Evolutionary conservation across 2,113 vertebrate species (phyloP), one percentile per base, ranked within the genome.

Genomic region (Oriolus oriolus): DNA sequence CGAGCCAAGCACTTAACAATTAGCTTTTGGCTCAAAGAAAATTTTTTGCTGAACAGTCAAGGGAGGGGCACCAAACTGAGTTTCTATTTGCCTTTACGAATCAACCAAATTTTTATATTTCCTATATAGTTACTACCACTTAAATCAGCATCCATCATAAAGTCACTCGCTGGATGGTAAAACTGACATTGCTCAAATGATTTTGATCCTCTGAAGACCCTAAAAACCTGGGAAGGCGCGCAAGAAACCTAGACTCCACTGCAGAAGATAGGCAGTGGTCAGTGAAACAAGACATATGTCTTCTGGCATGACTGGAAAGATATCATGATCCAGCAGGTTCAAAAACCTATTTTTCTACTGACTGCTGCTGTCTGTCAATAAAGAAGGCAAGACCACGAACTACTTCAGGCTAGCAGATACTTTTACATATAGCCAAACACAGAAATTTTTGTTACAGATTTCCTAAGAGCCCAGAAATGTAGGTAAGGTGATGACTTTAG

Each of bases 271-370:
- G 23, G 42, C 42, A 84, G 35, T 31, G 42, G 53, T 56, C 57
- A 82, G 74, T 23, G 31, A 91, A 94, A 79, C 27, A 9, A 87
- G 44, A 60, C 22, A 74, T 8, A 6, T 4, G 5, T 61, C 63
- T 69, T 68, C 84, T 47, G 45, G 39, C 45, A 70, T 42, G 33
- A 93, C 79, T 88, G 56, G 88, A 52, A 97, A 92, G 53, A 76
- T 45, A 84, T 61, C 95, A 96, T 97, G 97, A 98, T 98, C 97
- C 97, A 98, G 97, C 95, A 98, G 95, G 95, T 95, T 93, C 42
- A 89, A 93, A 94, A 97, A 19, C 19, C 86, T 92, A 47, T 93
- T 97, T 95, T 97, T 96, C 96, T 96, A 97, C 91, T 95, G 87
- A 96, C 88, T 92, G 95, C 96, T 97, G 97, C 97, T 97, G 96